These are phyloP conservation scores for Octodon degus DNA, from an alignment of 2,113 vertebrate species.

Conservation along the genomic window DNA sequence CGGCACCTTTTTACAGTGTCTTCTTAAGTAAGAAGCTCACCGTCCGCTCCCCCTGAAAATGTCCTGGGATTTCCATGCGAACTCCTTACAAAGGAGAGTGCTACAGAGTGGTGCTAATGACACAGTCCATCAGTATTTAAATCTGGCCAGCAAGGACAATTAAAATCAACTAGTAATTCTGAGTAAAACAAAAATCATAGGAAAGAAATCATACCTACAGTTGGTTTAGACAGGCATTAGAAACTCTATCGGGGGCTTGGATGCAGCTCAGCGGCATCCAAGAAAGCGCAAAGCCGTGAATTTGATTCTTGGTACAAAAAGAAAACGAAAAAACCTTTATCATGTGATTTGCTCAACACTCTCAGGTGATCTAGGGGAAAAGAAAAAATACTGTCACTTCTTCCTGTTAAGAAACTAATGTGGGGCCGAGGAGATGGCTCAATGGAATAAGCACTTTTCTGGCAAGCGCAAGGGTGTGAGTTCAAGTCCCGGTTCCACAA, in stretches of 20 bases:
- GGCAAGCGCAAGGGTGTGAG: no score
- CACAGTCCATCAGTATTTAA: constrained; percentile 83
- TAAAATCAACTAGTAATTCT: constrained; percentile 82
- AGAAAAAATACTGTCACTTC: constrained; percentile 83
- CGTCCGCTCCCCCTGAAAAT: background rate
- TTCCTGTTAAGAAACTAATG: constrained; percentile 73
- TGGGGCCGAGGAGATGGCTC: no score
- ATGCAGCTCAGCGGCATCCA: no score
- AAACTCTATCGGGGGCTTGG: constrained; percentile 43
- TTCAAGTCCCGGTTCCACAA: no score
- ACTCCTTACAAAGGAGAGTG: constrained; percentile 72
- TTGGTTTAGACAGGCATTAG: constrained; percentile 79
- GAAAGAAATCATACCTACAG: constrained; percentile 83
- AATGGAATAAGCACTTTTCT: no score
- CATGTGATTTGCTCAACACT: constrained; percentile 83
- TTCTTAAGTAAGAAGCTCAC: constrained; percentile 9
- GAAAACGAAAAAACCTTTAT: constrained; percentile 53
- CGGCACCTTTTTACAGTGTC: background rate
- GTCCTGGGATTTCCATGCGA: constrained; percentile 51
- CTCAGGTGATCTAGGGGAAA: constrained; percentile 80
- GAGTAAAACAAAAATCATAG: constrained; percentile 81
- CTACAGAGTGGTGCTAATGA: constrained; percentile 80
- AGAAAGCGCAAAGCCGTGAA: no score
- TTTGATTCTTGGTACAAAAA: no score
- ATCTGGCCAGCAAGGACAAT: constrained; percentile 84